Evolutionary conservation across 2,888 invertebrate species (phyloP).

Genomic region (Bhutanitis thaidina): DNA sequence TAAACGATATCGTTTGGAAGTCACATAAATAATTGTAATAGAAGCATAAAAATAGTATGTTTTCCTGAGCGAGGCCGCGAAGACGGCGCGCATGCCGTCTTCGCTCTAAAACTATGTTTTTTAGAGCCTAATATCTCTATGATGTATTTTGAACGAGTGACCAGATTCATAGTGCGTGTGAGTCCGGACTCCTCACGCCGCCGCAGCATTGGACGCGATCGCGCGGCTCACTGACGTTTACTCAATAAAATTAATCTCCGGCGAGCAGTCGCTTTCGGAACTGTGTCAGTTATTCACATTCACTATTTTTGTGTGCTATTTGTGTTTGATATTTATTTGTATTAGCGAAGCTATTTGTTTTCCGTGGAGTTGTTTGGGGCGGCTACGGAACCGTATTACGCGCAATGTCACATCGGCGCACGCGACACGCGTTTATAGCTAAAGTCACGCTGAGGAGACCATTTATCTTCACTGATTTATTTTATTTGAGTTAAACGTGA

Average conservation of each 20-base stretch:
- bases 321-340: conserved; percentile 49
- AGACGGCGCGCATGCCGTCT: not conserved
- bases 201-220: conserved; percentile 9
- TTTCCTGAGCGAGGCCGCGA: not conserved
- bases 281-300: conserved; percentile 61
- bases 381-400: not conserved
- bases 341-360: conserved; percentile 35
- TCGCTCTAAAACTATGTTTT: not conserved
- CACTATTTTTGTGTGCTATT: conserved; percentile 55
- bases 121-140: not conserved
- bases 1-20: not conserved
- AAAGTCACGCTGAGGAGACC: not conserved
- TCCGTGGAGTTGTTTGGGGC: conserved; percentile 30
- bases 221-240: conserved; percentile 24
- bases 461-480: not conserved
- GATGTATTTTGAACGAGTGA: not conserved
- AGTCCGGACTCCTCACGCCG: conserved; percentile 1
- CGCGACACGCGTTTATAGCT: not conserved
- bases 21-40: conserved; percentile 27
- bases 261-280: conserved; percentile 33
- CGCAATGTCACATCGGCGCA: not conserved
- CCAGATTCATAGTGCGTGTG: not conserved
- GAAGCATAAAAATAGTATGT: conserved; percentile 28
- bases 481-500: not conserved
- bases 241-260: conserved; percentile 43